phyloP scores from a whole-genome alignment of 2,113 vertebrate species.

The Cryptomyrus ogoouensis region DNA sequence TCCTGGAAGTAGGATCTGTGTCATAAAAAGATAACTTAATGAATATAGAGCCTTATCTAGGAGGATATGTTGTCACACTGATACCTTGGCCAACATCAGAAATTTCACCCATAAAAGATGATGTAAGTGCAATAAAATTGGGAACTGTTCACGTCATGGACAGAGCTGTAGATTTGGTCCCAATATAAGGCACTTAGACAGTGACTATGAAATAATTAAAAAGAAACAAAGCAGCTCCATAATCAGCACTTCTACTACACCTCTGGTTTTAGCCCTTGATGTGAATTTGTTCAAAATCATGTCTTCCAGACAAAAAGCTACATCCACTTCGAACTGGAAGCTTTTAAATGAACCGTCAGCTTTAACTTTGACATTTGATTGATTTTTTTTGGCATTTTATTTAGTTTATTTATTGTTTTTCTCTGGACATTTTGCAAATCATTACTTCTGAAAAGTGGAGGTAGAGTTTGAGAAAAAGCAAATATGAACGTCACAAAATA shows the following conservation, averaged over 20 bases:
- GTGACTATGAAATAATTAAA: background rate
- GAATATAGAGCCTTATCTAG: background rate
- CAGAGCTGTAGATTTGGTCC: background rate
- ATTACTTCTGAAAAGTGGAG: background rate
- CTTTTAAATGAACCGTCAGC: background rate
- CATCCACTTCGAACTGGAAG: background rate
- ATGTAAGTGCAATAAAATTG: background rate
- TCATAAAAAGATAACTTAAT: background rate
- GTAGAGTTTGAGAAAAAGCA: background rate
- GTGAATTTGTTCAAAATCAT: background rate
- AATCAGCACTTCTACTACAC: background rate
- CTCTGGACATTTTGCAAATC: background rate
- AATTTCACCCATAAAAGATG: background rate
- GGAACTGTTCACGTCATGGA: background rate
- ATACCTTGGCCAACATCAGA: background rate
- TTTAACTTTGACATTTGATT: background rate
- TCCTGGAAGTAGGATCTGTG: background rate
- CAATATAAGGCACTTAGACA: background rate
- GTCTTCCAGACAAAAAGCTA: background rate
- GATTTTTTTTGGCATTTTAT: background rate
- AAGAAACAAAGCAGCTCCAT: background rate
- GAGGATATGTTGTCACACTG: background rate
- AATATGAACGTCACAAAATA: background rate
- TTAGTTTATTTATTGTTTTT: background rate
- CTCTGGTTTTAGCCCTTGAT: background rate